Evolutionary conservation across 2,797 vertebrate genomes (phyloP).

Genomic region (Semaprochilodus insignis): DNA sequence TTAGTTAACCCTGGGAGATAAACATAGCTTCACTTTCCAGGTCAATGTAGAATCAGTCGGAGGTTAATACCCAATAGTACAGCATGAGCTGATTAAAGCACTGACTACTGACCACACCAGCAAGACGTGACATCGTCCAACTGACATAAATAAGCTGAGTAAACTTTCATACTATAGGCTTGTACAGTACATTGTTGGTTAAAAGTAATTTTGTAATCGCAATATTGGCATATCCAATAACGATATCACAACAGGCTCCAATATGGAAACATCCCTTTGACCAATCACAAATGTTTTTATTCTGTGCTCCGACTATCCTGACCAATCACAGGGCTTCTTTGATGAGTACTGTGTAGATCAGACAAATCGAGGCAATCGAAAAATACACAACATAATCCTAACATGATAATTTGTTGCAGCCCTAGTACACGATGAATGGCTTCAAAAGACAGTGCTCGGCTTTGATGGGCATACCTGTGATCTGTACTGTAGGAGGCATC

Average conservation of each 20-base stretch:
- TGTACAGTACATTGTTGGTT: neutral
- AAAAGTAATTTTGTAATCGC: no score
- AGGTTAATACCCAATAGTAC: slow-evolving; percentile 41
- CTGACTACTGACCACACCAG: slow-evolving; percentile 17
- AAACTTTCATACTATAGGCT: neutral
- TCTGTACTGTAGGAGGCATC: slow-evolving; percentile 83
- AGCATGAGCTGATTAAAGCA: slow-evolving; percentile 52
- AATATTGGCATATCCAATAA: neutral
- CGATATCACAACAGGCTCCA: no score
- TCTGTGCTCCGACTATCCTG: no score
- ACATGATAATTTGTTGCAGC: no score
- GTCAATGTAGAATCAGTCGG: slow-evolving; percentile 50
- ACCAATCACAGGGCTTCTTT: no score
- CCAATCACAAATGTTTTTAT: no score
- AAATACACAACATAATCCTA: no score
- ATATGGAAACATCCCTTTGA: no score
- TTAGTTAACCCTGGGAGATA: slow-evolving; percentile 30
- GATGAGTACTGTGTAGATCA: no score
- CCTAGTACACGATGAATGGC: neutral
- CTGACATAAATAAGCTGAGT: neutral
- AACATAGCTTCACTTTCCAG: slow-evolving; percentile 50
- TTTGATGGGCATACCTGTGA: slow-evolving; percentile 79
- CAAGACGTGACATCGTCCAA: slow-evolving; percentile 14
- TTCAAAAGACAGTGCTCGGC: neutral
- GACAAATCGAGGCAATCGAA: no score